Conservation (phyloP, 2,113 vertebrate species). For the Pardalotus punctatus region DNA sequence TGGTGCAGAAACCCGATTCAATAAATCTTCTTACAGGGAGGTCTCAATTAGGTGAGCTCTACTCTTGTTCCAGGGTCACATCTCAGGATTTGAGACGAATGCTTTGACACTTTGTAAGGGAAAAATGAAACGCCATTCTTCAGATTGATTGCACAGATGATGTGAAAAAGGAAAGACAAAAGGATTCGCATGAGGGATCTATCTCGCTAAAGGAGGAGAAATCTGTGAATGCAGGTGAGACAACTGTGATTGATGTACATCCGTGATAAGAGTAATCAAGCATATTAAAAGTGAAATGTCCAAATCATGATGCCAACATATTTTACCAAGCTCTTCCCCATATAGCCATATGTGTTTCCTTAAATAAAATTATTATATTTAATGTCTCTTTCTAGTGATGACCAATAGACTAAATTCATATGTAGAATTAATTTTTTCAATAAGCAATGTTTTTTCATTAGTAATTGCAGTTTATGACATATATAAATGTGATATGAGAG, state of each 20-base stretch:
- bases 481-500: neutral
- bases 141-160: neutral
- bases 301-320: neutral
- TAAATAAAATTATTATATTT: neutral
- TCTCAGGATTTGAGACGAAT: neutral
- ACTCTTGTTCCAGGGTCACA: neutral
- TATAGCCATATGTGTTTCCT: neutral
- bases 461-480: neutral
- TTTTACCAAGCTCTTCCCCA: neutral
- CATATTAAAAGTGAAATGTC: neutral
- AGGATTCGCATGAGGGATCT: neutral
- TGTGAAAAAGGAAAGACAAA: neutral
- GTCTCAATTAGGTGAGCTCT: rapidly evolving
- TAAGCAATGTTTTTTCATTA: neutral
- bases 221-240: neutral
- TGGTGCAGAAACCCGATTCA: neutral
- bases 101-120: neutral
- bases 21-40: neutral
- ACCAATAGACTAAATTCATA: neutral
- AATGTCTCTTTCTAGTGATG: neutral
- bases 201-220: neutral
- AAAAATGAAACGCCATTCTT: neutral
- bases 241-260: neutral
- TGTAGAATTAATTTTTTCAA: neutral
- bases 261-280: neutral